Evolutionary conservation across 2,888 invertebrate genomes (phyloP).

Genomic region (Chalcosyrphus nemorum): DNA sequence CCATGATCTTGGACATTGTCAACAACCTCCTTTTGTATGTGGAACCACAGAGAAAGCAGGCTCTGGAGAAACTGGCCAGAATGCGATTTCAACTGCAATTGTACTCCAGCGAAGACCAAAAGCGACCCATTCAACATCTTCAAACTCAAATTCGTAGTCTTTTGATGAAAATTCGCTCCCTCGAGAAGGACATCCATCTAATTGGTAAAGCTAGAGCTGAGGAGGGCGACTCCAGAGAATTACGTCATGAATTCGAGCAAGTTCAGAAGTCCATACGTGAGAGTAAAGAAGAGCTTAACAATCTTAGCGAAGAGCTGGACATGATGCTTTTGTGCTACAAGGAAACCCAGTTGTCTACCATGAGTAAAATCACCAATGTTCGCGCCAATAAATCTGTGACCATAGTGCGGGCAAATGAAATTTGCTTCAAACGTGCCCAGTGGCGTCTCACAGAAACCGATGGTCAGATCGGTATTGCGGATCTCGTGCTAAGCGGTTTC

Average conservation of each 20-base stretch:
- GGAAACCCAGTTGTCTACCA: constrained; percentile 87
- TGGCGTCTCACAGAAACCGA: constrained; percentile 99
- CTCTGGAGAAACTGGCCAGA: constrained; percentile 91
- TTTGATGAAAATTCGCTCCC: constrained; percentile 90
- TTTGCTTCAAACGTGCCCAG: constrained; percentile 98
- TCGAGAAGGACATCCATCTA: constrained; percentile 95
- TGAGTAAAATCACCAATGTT: constrained; percentile 85
- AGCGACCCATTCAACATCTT: constrained; percentile 94
- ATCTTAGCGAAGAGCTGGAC: constrained; percentile 95
- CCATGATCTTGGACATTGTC: constrained; percentile 98
- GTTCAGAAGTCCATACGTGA: constrained; percentile 88
- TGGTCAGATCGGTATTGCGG: constrained; percentile 98
- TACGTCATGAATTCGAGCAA: constrained; percentile 88
- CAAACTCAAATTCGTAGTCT: constrained; percentile 91
- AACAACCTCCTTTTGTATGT: constrained; percentile 98
- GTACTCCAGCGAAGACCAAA: constrained; percentile 94
- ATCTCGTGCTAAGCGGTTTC: constrained; percentile 97
- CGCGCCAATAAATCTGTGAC: constrained; percentile 88
- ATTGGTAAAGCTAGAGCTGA: constrained; percentile 91
- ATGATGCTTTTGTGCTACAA: constrained; percentile 97
- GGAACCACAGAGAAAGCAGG: constrained; percentile 96
- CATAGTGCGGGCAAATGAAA: constrained; percentile 93
- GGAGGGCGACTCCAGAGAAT: constrained; percentile 84
- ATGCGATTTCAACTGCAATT: constrained; percentile 97
- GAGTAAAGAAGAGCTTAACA: constrained; percentile 93